phyloP scores from a whole-genome alignment of 2,113 vertebrate genomes.

The Cyanoramphus novaezelandiae region DNA sequence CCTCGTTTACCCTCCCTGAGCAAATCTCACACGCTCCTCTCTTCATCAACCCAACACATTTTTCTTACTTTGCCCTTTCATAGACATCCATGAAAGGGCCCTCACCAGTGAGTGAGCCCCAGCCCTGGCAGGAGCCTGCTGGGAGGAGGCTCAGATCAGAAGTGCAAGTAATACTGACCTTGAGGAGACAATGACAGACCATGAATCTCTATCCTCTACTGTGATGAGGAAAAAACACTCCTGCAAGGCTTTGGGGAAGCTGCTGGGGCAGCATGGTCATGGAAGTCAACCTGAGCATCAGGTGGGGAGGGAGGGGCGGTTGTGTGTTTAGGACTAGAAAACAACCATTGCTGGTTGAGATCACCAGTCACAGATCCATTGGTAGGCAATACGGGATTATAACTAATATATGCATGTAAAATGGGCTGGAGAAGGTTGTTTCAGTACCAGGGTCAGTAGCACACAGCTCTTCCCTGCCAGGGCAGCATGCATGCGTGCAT shows the following conservation, averaged over 20 bases:
- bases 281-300: neutral
- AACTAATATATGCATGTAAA: accelerated
- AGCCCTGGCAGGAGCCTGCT: neutral
- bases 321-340: neutral
- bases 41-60: neutral
- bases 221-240: neutral
- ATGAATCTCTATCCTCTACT: neutral
- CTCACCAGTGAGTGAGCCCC: accelerated
- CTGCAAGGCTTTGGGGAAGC: neutral
- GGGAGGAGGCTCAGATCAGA: neutral
- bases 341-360: neutral
- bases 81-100: neutral
- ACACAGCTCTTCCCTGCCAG: accelerated
- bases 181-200: neutral
- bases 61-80: neutral
- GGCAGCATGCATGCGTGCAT: accelerated
- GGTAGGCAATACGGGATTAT: accelerated
- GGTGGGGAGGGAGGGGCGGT: neutral
- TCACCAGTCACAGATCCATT: neutral
- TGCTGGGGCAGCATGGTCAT: neutral
- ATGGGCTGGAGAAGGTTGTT: neutral
- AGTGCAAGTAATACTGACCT: neutral
- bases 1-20: neutral
- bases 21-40: neutral
- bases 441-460: neutral